These are phyloP conservation scores for Lasioglossum villosulum DNA, from an alignment of 2,888 invertebrate species.

Conservation along the genomic window DNA sequence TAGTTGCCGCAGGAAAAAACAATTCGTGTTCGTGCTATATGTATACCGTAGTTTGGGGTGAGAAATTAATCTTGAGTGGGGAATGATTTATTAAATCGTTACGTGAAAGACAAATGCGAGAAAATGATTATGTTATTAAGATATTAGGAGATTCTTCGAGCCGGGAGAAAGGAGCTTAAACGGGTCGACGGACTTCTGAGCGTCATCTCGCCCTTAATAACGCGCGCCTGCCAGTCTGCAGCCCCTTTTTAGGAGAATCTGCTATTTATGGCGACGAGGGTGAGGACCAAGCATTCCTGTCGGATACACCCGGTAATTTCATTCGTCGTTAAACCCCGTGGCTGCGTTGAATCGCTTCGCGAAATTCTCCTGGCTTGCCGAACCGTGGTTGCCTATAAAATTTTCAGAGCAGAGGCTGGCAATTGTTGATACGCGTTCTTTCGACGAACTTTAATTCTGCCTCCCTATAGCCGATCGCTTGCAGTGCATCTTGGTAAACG, in stretches of 20 bases:
- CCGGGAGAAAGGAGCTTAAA: constrained; percentile 8
- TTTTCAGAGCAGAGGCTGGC: constrained; percentile 5
- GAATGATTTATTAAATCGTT: constrained; percentile 9
- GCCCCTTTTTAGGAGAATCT: constrained; percentile 52
- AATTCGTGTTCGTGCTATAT: neutral
- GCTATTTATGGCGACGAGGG: constrained; percentile 60
- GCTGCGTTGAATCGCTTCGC: constrained; percentile 48
- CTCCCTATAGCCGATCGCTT: neutral
- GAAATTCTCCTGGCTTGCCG: constrained; percentile 28
- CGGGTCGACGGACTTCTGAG: constrained; percentile 31
- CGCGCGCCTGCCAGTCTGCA: constrained; percentile 34
- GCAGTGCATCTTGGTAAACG: neutral
- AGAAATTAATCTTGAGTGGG: neutral
- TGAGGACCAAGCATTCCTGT: constrained; percentile 53
- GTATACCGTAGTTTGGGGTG: neutral
- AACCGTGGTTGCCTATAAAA: constrained; percentile 40
- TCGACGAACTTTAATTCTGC: constrained; percentile 28
- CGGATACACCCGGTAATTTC: constrained; percentile 64
- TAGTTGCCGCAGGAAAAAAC: neutral
- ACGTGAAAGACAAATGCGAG: neutral
- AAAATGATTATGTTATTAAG: constrained; percentile 13
- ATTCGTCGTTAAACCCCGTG: constrained; percentile 56
- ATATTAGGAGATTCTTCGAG: constrained; percentile 20
- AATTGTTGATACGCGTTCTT: constrained; percentile 19
- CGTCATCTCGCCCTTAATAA: constrained; percentile 59